Base-by-base conservation (phyloP, 2,113 vertebrate species). In the Uropsilus gracilis region DNA sequence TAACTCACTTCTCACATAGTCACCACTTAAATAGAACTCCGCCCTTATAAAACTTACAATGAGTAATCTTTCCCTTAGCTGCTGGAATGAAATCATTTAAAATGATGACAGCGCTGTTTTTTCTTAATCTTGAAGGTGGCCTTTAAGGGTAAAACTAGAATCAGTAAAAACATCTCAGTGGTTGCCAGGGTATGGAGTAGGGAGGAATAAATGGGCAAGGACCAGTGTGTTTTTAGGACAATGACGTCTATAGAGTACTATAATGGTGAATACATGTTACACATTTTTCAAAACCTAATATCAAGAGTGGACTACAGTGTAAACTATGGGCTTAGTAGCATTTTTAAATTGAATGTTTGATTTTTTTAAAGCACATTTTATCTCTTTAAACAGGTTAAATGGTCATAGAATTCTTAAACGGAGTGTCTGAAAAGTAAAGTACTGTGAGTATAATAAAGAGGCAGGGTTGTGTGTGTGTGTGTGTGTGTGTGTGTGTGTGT, bases 11-110 rank as follows among this genome's bases (percentile, higher is more conserved):
- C 84, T 50, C 55, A 66, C 48, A 37, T 50, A n/a, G n/a, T n/a
- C n/a, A 55, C 42, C 44, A 73, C 71, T 93, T 91, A 73, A 55
- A 39, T 28, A 53, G 89, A 64, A 63, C 89, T 18, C 14, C 57
- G 0, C 94, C 86, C 86, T 86, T 48, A n/a, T 75, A 77, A 95
- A 63, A 55, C 32, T 81, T 69, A 55, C 1, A 94, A 22, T 92
- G 84, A 96, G 57, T 94, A 87, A 92, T 90, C 20, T 39, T 92
- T 69, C 42, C 57, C 16, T 61, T 63, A 92, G 86, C 72, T 73
- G 48, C 59, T 71, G 39, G 64, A 84, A 50, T 94, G 72, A 90
- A 85, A 46, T 84, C 34, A 48, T 80, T 93, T 85, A 26, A 77
- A 72, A 59, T 95, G 81, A 30, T 46, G 46, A 48, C 20, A 61